These are phyloP conservation scores for Agrochola lychnidis DNA, from an alignment of 2,888 invertebrate genomes.

Conservation along the genomic window DNA sequence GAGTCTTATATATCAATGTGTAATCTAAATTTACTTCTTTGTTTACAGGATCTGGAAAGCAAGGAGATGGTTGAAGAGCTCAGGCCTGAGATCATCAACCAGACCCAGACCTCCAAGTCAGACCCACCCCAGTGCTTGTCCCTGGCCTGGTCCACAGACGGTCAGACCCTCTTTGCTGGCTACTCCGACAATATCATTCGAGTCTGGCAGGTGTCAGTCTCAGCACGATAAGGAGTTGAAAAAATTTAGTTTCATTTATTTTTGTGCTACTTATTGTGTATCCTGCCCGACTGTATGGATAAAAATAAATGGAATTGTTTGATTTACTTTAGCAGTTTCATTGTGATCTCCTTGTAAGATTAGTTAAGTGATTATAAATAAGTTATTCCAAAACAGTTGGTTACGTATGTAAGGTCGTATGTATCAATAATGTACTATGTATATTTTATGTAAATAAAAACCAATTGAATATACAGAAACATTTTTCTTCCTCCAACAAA, in stretches of 20 bases:
- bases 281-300: constrained; percentile 70
- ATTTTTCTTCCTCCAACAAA: constrained; percentile 66
- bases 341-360: constrained; percentile 83
- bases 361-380: constrained; percentile 63
- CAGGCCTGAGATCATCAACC: constrained; percentile 97
- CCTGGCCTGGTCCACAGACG: constrained; percentile 99
- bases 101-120: constrained; percentile 94
- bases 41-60: constrained; percentile 97
- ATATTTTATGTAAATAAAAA: constrained; percentile 83
- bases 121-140: constrained; percentile 99
- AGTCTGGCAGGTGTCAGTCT: constrained; percentile 99
- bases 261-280: constrained; percentile 79
- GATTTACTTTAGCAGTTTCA: constrained; percentile 80
- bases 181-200: constrained; percentile 99
- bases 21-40: constrained; percentile 27
- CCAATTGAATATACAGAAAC: constrained; percentile 62
- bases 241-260: constrained; percentile 87
- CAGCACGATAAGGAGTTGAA: constrained; percentile 92
- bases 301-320: constrained; percentile 89
- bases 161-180: constrained; percentile 99
- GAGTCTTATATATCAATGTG: constrained; percentile 21
- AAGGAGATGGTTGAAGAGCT: constrained; percentile 99
- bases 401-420: constrained; percentile 65
- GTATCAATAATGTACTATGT: constrained; percentile 69
- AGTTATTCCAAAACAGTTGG: constrained; percentile 54